These are phyloP conservation scores for Caracal caracal DNA, from an alignment of 2,113 vertebrate species.

Conservation along the genomic window DNA sequence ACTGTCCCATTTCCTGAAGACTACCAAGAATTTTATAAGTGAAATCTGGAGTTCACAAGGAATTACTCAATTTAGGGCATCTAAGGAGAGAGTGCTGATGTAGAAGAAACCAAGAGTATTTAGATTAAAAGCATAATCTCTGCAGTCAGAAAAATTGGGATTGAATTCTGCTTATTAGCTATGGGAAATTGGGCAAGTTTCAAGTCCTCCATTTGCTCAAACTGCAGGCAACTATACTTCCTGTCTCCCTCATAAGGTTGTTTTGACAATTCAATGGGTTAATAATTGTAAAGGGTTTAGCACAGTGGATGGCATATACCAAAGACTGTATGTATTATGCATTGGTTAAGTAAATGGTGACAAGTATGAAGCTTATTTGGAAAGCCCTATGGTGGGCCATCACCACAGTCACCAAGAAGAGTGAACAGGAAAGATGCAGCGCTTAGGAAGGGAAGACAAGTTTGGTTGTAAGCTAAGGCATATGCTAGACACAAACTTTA, in stretches of 20 bases:
- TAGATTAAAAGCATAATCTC: not conserved
- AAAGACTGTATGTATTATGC: not conserved
- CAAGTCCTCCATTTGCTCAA: not conserved
- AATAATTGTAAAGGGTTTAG: not conserved
- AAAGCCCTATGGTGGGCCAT: not conserved
- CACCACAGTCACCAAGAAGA: not conserved
- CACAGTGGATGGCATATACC: not conserved
- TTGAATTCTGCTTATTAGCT: not conserved
- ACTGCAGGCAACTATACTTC: not conserved
- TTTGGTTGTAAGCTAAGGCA: not conserved
- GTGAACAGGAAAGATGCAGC: not conserved
- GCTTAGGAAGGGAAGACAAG: not conserved
- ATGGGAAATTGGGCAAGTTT: not conserved
- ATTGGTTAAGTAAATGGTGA: not conserved
- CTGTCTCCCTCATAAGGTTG: not conserved
- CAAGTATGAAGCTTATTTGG: not conserved
- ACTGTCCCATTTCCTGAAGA: not conserved
- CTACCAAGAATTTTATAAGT: not conserved
- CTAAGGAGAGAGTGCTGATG: not conserved
- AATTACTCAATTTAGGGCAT: not conserved
- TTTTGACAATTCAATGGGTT: not conserved
- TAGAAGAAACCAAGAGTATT: not conserved
- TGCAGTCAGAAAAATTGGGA: not conserved
- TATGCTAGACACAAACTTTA: not conserved
- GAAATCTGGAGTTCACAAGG: not conserved